Base-by-base conservation (phyloP, 2,888 invertebrate species). In the Geophilus truncorum region DNA sequence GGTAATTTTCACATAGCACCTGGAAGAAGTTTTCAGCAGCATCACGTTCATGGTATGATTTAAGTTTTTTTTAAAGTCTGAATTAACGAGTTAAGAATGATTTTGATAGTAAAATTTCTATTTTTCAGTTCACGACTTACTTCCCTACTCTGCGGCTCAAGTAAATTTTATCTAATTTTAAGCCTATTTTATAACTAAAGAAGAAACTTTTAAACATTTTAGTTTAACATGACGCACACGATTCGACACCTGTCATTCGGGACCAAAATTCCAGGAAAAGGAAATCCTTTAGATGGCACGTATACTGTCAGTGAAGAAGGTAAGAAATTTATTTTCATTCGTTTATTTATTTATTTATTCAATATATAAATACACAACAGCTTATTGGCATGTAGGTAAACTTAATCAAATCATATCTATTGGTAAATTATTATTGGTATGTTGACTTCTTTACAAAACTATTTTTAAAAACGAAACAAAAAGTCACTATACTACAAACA, bases 1-100 rank as follows among this genome's bases (percentile, higher is more conserved):
- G 98, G 98, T 70, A 98, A 97, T 88, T 98, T 98, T 86, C 98
- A 98, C 86, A 91, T 97, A 86, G 98, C 98, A 51, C 98, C 98
- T 62, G 98, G 98, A 30, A 94, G 94, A 87, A 97, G 97, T 88
- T 97, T 96, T 87, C 94, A 94, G 80, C 92, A 97, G 76, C 94
- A 95, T 86, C 96, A 98, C 89, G 92, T 96, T 79, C 98, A 98
- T 89, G 91, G 92, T 92, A 87, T 84, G 79, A 45, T 77, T 83
- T 80, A n/a, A n/a, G n/a, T n/a, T n/a, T n/a, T n/a, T n/a, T n/a
- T n/a, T n/a, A n/a, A n/a, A n/a, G n/a, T n/a, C n/a, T n/a, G n/a
- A n/a, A n/a, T n/a, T n/a, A n/a, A n/a, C n/a, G n/a, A n/a, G n/a
- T n/a, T n/a, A n/a, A n/a, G n/a, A n/a, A n/a, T n/a, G n/a, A n/a